Conservation (phyloP, 2,888 invertebrate genomes). For the Diloba caeruleocephala region DNA sequence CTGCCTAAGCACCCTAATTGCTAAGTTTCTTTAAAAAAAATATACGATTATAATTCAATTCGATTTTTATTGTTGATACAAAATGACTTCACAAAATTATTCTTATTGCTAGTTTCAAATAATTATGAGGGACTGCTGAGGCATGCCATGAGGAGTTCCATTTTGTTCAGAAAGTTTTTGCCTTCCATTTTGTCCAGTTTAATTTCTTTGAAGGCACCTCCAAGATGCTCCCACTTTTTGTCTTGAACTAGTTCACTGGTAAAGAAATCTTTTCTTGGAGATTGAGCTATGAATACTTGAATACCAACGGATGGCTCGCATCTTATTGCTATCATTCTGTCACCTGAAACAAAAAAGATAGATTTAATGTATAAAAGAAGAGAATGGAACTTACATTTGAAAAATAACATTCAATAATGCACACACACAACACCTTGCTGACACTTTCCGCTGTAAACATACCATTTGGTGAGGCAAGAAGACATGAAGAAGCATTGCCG, state of each 20-base stretch:
- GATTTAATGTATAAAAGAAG: too few relatives aligned
- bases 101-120: constrained; percentile 55
- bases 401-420: too few relatives aligned
- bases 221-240: constrained; percentile 97
- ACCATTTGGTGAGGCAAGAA: constrained; percentile 96
- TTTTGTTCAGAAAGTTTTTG: constrained; percentile 98
- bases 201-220: constrained; percentile 97
- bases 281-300: constrained; percentile 96
- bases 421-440: neutral
- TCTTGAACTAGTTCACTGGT: constrained; percentile 96
- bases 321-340: constrained; percentile 95
- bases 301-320: constrained; percentile 97
- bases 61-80: constrained; percentile 57
- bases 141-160: constrained; percentile 98
- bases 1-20: constrained; percentile 84
- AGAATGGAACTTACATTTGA: too few relatives aligned
- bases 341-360: constrained; percentile 83
- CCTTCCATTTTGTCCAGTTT: constrained; percentile 98
- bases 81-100: constrained; percentile 54
- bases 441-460: constrained; percentile 52
- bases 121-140: constrained; percentile 92
- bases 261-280: constrained; percentile 96
- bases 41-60: constrained; percentile 66
- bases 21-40: constrained; percentile 83
- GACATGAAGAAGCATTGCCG: constrained; percentile 97